A percentile compares a stretch with the other conserved stretches of the same genome.
phyloP scores from a whole-genome alignment of 2,797 vertebrate genomes.

The Falco columbarius region DNA sequence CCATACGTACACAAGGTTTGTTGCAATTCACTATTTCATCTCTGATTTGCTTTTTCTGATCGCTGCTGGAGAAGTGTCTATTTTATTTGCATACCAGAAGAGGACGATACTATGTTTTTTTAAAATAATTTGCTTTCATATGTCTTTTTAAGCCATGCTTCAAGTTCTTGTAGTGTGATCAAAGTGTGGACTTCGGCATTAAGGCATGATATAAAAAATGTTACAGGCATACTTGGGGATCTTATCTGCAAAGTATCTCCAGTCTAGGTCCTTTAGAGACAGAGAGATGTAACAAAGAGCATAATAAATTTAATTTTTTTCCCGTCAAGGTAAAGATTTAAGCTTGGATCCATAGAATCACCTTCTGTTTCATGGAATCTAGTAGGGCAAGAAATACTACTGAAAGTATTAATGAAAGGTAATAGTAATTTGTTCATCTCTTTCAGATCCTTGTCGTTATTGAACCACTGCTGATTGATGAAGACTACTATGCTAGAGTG shows the following conservation, averaged over 20 bases:
- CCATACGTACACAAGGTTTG: conserved; percentile 98
- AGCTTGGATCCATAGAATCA: not conserved
- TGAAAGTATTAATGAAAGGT: not conserved
- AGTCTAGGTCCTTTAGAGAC: not conserved
- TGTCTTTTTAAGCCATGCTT: not conserved
- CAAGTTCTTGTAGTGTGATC: not conserved
- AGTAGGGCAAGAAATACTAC: not conserved
- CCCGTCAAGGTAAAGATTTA: not conserved
- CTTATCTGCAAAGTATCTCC: not conserved
- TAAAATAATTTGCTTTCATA: not conserved
- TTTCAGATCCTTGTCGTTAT: conserved; percentile 97
- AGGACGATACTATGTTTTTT: not conserved
- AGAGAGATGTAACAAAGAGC: not conserved
- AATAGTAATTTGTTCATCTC: not conserved
- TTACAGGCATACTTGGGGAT: not conserved
- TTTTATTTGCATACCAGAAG: not conserved
- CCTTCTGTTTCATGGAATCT: not conserved
- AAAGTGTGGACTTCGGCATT: not conserved
- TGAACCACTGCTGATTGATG: conserved; percentile 97
- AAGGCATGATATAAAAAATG: not conserved
- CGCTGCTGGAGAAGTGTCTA: not conserved
- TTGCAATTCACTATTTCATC: not conserved
- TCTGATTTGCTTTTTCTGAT: not conserved
- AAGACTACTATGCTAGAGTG: conserved; percentile 98
- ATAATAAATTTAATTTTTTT: not conserved